These are phyloP conservation scores for Cantharis rufa DNA, from an alignment of 2,888 invertebrate genomes.

Conservation along the genomic window DNA sequence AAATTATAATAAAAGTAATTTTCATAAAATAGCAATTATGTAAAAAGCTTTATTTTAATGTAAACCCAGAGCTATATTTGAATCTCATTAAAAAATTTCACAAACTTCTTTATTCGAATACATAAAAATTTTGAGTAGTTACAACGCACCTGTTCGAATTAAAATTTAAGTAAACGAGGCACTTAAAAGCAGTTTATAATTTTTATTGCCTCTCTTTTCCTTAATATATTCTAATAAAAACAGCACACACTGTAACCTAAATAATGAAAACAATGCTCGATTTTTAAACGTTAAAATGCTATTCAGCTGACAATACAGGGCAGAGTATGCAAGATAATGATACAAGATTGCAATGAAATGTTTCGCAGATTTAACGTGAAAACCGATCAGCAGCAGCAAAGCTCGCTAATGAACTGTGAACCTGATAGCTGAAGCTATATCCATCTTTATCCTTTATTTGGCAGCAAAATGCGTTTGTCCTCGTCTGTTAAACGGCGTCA, in stretches of 20 bases:
- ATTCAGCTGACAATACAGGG: slow-evolving; percentile 37
- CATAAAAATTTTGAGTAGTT: slow-evolving; percentile 1
- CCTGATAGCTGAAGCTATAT: slow-evolving; percentile 46
- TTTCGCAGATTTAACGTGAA: slow-evolving; percentile 41
- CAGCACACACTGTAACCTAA: slow-evolving; percentile 11
- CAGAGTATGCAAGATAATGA: slow-evolving; percentile 37
- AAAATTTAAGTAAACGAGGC: slow-evolving; percentile 4
- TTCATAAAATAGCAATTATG: slow-evolving; percentile 1
- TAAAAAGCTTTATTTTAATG: slow-evolving; percentile 1
- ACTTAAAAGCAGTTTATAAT: background rate
- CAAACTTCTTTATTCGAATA: background rate
- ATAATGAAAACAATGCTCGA: slow-evolving; percentile 26
- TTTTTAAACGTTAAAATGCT: slow-evolving; percentile 23
- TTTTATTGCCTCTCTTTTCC: background rate
- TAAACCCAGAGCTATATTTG: background rate
- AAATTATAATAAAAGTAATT: background rate
- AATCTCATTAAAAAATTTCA: background rate
- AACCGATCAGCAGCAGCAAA: slow-evolving; percentile 46
- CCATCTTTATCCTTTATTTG: slow-evolving; percentile 34
- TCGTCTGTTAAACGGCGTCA: slow-evolving; percentile 13
- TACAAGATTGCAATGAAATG: slow-evolving; percentile 35
- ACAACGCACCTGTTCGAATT: slow-evolving; percentile 1
- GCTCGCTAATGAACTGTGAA: slow-evolving; percentile 53
- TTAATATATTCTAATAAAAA: background rate
- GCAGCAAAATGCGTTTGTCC: slow-evolving; percentile 22